Evolutionary conservation across 2,888 invertebrate species (phyloP).

Genomic region (Agrotis clavis): DNA sequence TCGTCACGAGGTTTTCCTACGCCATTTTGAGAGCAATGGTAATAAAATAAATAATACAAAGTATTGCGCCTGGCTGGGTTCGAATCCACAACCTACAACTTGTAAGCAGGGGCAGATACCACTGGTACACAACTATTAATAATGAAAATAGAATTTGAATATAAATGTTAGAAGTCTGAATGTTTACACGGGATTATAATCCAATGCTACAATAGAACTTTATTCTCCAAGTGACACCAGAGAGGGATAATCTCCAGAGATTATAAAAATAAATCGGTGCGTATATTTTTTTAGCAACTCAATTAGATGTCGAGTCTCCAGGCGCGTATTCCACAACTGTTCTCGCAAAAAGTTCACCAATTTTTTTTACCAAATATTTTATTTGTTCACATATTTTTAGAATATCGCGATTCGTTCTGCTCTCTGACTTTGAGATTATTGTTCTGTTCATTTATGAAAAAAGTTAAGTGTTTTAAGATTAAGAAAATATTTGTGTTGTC

Average conservation of each 20-base stretch:
- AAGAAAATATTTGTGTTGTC: not conserved
- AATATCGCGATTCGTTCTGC: conserved; percentile 18
- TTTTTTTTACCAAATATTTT: conserved; percentile 20
- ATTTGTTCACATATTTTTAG: conserved; percentile 10
- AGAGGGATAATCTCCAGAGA: conserved; percentile 7
- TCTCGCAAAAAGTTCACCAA: conserved; percentile 30
- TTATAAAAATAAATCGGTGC: conserved; percentile 15
- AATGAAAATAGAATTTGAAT: not conserved
- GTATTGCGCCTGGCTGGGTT: too few species aligned
- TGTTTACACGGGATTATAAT: not conserved
- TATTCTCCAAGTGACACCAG: not conserved
- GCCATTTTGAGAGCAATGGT: too few species aligned
- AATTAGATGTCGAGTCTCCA: conserved; percentile 19
- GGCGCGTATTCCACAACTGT: conserved; percentile 5
- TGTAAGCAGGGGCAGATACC: too few species aligned
- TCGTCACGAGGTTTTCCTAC: too few species aligned
- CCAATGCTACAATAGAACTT: not conserved
- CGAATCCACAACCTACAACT: too few species aligned
- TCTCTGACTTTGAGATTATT: conserved; percentile 5
- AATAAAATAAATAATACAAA: too few species aligned
- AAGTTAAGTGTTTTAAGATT: not conserved
- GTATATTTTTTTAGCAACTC: conserved; percentile 24
- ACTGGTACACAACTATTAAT: too few species aligned
- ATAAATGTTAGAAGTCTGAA: too few species aligned
- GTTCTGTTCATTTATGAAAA: not conserved